Conservation (phyloP, 2,888 invertebrate genomes). For the Peribatodes rhomboidaria region DNA sequence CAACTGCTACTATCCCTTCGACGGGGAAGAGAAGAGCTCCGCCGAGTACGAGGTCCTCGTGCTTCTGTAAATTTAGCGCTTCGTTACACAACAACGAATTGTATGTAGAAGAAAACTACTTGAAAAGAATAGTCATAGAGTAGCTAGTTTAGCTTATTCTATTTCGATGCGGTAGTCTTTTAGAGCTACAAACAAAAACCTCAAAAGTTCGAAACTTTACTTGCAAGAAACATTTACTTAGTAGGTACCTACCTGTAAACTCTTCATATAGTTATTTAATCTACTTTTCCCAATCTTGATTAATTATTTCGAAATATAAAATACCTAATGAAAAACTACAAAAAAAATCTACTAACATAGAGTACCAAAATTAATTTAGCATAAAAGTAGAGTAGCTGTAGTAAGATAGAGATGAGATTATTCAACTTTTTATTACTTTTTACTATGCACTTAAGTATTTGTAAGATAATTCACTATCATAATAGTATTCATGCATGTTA, state of each 20-base stretch:
- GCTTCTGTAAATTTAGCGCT: slow-evolving; percentile 61
- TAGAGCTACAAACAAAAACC: background rate
- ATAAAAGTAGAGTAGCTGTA: background rate
- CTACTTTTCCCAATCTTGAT: background rate
- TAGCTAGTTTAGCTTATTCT: too few relatives aligned
- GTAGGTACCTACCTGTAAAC: background rate
- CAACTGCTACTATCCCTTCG: slow-evolving; percentile 89
- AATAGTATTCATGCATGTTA: slow-evolving; percentile 4
- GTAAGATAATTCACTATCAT: slow-evolving; percentile 8
- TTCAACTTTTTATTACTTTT: background rate
- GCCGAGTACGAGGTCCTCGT: slow-evolving; percentile 90
- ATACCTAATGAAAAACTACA: background rate
- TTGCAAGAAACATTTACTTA: background rate
- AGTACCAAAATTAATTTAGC: background rate
- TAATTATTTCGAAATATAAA: background rate
- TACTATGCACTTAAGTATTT: background rate
- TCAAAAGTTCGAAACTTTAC: background rate
- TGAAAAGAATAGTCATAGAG: background rate
- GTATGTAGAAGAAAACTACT: background rate
- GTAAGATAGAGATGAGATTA: background rate
- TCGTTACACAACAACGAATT: background rate
- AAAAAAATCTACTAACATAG: too few relatives aligned
- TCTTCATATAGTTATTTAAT: background rate
- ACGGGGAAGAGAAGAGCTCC: slow-evolving; percentile 88
- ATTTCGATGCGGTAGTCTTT: too few relatives aligned